These are phyloP conservation scores for Chloropsis hardwickii DNA, from an alignment of 2,113 vertebrate genomes.

Conservation along the genomic window DNA sequence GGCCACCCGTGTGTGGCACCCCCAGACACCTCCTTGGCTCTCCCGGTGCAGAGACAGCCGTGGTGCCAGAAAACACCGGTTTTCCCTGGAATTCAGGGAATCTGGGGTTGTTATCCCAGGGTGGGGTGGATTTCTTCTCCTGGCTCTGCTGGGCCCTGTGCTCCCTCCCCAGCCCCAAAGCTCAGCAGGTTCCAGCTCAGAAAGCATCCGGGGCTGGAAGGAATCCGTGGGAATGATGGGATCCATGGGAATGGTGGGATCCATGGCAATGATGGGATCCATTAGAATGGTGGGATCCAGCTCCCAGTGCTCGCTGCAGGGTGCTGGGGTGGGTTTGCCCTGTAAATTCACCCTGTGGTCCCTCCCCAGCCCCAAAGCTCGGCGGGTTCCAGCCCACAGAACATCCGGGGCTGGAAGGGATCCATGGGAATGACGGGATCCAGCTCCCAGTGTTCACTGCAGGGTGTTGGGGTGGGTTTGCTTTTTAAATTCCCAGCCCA, in stretches of 20 bases:
- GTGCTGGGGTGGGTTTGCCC: no score
- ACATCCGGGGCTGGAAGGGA: neutral
- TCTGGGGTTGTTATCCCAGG: rapidly evolving
- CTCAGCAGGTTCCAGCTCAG: rapidly evolving
- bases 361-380: neutral
- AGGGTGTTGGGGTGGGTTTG: neutral
- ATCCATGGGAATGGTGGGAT: no score
- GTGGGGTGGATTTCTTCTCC: neutral
- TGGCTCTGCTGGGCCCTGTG: rapidly evolving
- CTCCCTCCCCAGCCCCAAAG: neutral
- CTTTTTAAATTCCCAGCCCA: rapidly evolving
- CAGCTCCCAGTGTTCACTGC: rapidly evolving
- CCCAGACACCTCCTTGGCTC: rapidly evolving
- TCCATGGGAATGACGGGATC: rapidly evolving
- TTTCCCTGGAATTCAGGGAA: neutral
- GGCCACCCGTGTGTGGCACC: neutral
- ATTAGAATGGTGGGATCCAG: no score
- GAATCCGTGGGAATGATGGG: rapidly evolving
- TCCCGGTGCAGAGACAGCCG: rapidly evolving
- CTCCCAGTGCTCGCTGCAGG: no score
- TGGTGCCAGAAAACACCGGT: no score
- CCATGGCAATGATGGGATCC: no score
- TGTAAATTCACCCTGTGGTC: no score
- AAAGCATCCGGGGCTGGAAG: neutral
- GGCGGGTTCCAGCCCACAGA: rapidly evolving